Percentiles rank a stretch among this genome's conserved stretches.
Evolutionary conservation across 2,113 vertebrate genomes (phyloP).

Genomic region (Toxostoma redivivum): DNA sequence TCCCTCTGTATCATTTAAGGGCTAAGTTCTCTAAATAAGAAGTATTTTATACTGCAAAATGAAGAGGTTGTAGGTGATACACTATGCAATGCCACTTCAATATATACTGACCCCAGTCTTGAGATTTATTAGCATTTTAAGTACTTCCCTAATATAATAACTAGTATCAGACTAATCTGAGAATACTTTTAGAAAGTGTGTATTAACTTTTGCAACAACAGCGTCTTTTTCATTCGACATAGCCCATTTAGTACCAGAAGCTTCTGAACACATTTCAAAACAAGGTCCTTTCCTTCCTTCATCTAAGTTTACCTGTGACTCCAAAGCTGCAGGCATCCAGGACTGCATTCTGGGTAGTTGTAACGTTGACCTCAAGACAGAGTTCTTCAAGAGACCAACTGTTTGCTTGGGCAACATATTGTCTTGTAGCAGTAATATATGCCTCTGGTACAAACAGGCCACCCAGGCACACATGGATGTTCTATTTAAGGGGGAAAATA

Average conservation of each 20-base stretch:
- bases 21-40: background rate
- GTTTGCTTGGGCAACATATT: slow-evolving; percentile 97
- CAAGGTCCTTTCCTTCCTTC: background rate
- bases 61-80: background rate
- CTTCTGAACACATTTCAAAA: background rate
- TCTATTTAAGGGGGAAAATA: slow-evolving; percentile 62
- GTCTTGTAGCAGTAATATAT: slow-evolving; percentile 95
- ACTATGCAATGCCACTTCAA: background rate
- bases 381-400: slow-evolving; percentile 99
- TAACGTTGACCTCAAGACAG: slow-evolving; percentile 93
- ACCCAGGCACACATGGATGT: slow-evolving; percentile 93
- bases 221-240: background rate
- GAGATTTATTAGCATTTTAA: background rate
- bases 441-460: slow-evolving; percentile 96
- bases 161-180: background rate
- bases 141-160: background rate
- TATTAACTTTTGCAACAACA: background rate
- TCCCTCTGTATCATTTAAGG: background rate
- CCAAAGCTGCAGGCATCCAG: slow-evolving; percentile 98
- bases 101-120: background rate
- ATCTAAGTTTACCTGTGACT: slow-evolving; percentile 82
- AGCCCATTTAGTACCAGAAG: background rate
- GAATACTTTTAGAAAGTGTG: background rate
- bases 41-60: background rate
- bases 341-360: slow-evolving; percentile 79